Evolutionary conservation across 2,797 vertebrate species (phyloP).

Genomic region (Spheniscus humboldti): DNA sequence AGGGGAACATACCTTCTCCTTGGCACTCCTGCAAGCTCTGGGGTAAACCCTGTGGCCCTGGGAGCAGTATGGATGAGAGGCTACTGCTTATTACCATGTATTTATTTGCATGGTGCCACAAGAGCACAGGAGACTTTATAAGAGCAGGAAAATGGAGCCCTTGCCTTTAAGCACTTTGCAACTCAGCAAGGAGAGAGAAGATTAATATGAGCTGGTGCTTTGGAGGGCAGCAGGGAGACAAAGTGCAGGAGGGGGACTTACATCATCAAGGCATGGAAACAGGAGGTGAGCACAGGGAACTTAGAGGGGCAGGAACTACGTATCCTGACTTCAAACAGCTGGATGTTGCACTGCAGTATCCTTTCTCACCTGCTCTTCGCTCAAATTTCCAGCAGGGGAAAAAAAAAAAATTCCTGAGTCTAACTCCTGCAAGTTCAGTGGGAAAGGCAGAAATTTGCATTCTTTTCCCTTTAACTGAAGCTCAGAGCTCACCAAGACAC

Average conservation of each 20-base stretch:
- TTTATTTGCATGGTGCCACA: not conserved
- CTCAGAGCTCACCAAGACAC: not conserved
- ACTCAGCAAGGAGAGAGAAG: slow-evolving; percentile 16
- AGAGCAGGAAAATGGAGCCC: not conserved
- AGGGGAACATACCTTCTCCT: not conserved
- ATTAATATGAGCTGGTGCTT: slow-evolving; percentile 25
- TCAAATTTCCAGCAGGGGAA: not conserved
- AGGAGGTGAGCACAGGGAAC: not conserved
- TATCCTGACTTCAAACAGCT: not conserved
- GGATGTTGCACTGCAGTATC: not conserved
- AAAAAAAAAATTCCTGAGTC: not conserved
- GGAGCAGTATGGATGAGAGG: not conserved
- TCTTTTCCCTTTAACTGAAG: not conserved
- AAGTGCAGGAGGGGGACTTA: not conserved
- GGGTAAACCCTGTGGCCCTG: not conserved
- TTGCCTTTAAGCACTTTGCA: not conserved
- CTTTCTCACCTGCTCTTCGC: not conserved
- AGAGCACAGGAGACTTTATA: not conserved
- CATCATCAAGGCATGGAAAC: not conserved
- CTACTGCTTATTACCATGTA: not conserved
- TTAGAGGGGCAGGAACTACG: not conserved
- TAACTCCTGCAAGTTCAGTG: not conserved
- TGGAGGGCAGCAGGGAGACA: slow-evolving; percentile 15
- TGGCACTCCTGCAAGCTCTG: not conserved
- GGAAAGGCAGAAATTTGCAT: not conserved